Conservation (phyloP, 2,113 vertebrate species). For the Atractosteus spatula region DNA sequence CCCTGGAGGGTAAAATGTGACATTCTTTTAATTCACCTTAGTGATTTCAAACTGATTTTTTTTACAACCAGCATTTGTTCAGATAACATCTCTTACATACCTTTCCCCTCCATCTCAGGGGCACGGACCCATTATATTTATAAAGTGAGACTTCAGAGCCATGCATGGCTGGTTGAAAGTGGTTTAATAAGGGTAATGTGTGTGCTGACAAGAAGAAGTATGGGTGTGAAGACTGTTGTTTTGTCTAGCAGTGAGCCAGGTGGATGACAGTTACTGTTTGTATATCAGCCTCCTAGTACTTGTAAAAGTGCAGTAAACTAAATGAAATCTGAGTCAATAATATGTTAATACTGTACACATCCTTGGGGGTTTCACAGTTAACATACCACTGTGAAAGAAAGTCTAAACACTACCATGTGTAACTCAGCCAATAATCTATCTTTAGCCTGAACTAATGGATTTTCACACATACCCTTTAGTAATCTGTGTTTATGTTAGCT, state of each 20-base stretch:
- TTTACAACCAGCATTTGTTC: conserved; percentile 55
- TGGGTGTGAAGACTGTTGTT: conserved; percentile 17
- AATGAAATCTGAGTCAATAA: background rate
- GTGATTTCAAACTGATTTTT: conserved; percentile 57
- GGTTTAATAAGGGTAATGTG: conserved; percentile 36
- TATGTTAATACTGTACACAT: conserved; percentile 2
- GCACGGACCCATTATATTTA: conserved; percentile 47
- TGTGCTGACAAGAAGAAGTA: conserved; percentile 1
- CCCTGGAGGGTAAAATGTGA: no score
- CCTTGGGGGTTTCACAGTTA: background rate
- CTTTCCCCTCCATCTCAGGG: conserved; percentile 41
- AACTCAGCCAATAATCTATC: no score
- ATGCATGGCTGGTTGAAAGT: conserved; percentile 43
- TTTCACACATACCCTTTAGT: background rate
- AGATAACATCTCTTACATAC: conserved; percentile 55
- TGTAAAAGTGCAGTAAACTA: conserved; percentile 2
- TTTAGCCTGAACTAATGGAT: background rate
- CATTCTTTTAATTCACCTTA: conserved; percentile 17
- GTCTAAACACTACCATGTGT: conserved; percentile 15
- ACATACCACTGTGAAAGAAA: background rate
- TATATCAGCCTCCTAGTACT: conserved; percentile 1
- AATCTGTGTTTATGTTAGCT: background rate
- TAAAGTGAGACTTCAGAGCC: conserved; percentile 39
- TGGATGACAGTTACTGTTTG: conserved; percentile 16
- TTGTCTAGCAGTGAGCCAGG: conserved; percentile 23